Conservation (phyloP, 2,888 invertebrate species). For the Hesperia comma region DNA sequence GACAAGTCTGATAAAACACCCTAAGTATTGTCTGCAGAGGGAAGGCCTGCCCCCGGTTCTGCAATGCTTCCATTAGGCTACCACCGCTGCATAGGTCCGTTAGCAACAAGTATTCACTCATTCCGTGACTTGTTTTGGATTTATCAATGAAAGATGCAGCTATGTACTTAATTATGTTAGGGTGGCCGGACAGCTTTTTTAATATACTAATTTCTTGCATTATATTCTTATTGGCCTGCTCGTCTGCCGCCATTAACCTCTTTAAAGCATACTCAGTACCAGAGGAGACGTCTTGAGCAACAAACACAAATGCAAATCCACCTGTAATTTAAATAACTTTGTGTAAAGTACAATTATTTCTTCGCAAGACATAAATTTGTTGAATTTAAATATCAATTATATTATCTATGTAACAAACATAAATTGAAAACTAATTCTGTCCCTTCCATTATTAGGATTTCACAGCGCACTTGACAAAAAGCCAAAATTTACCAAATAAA, state of each 20-base stretch:
- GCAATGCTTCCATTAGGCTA: constrained; percentile 87
- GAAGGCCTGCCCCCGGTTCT: constrained; percentile 84
- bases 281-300: constrained; percentile 93
- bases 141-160: constrained; percentile 93
- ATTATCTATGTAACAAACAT: too few species aligned
- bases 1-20: constrained; percentile 95
- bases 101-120: constrained; percentile 94
- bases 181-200: constrained; percentile 95
- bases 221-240: constrained; percentile 90
- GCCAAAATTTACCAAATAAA: too few species aligned
- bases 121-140: constrained; percentile 90
- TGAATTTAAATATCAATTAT: too few species aligned
- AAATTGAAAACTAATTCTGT: too few species aligned
- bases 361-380: too few species aligned
- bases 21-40: constrained; percentile 88
- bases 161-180: constrained; percentile 95
- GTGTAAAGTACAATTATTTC: too few species aligned
- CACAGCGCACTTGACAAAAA: too few species aligned
- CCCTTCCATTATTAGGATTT: too few species aligned
- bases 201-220: constrained; percentile 92
- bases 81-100: constrained; percentile 97
- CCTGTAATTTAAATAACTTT: constrained; percentile 85
- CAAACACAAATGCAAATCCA: constrained; percentile 98
- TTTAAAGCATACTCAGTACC: constrained; percentile 97
- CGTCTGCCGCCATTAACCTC: constrained; percentile 92